phyloP scores from a whole-genome alignment of 2,113 vertebrate species.

The Carlito syrichta region DNA sequence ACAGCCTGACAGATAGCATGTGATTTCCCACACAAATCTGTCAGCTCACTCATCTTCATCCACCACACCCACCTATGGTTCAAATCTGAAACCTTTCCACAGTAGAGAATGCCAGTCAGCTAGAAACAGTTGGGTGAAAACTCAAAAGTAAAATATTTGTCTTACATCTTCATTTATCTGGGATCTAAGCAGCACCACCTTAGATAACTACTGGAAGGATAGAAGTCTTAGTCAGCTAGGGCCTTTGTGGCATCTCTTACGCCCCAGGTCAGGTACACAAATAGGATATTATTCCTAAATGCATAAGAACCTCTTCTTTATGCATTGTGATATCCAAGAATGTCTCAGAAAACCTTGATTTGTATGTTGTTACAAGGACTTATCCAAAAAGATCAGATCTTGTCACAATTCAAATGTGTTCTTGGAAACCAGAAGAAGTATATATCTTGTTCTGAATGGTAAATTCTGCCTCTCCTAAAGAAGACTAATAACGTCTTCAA shows the following conservation, averaged over 20 bases:
- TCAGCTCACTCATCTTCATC: conserved; percentile 57
- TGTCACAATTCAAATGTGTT: conserved; percentile 2
- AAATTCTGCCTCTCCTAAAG: background rate
- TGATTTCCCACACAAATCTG: conserved; percentile 70
- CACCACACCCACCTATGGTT: conserved; percentile 60
- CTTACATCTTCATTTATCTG: background rate
- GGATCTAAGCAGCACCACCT: background rate
- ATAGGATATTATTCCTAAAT: background rate
- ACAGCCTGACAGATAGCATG: conserved; percentile 58
- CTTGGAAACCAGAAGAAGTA: background rate
- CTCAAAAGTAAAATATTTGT: background rate
- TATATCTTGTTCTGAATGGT: background rate
- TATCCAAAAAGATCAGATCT: background rate
- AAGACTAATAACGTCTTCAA: background rate
- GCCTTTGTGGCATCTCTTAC: background rate
- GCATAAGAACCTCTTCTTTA: background rate
- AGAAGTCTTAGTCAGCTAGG: background rate
- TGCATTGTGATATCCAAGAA: background rate
- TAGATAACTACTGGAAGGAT: background rate
- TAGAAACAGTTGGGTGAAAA: background rate
- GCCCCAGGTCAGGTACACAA: background rate
- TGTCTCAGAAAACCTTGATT: background rate
- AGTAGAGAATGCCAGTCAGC: conserved; percentile 50
- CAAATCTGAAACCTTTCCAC: conserved; percentile 52
- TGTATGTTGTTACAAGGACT: background rate